Evolutionary conservation across 2,113 vertebrate species (phyloP), one percentile per base, ranked within the genome.

Genomic region (Alethe diademata): DNA sequence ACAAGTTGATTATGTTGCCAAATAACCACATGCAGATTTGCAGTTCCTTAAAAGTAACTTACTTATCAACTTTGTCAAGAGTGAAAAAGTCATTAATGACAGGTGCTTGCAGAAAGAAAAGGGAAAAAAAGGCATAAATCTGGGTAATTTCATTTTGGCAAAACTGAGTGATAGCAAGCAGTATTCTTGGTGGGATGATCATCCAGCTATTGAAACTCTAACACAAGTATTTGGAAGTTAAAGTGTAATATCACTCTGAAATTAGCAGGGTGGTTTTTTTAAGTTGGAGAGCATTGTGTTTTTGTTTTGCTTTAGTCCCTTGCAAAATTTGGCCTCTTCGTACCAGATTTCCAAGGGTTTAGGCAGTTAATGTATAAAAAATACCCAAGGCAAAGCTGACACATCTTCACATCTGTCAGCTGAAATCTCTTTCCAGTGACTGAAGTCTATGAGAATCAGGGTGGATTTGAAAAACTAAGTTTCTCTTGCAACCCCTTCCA

Each of bases 21-120:
- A 97, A 96, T 92, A 96, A 67, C 81, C 80, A 87, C 70, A 91
- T 54, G 40, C 18, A 87, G 62, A 73, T 95, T 96, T 97, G 78
- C 51, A 85, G n/a, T 91, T 91, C 19, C 54, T 92, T 89, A 89
- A 90, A 93, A 92, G 89, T 88, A 88, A 92, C 76, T 96, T 94
- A 74, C 73, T 93, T 93, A 94, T 42, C 69, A 90, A 60, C 85
- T 94, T 83, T 92, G 50, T 95, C 91, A 93, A 88, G 88, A 97
- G 82, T 70, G 66, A 78, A 60, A 61, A 53, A 53, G 35, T 89
- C 71, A 80, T 92, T 94, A 96, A 94, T 22, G 43, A 95, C 94
- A 96, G 74, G n/a, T 0, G 3, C 71, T 96, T 93, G 78, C 67
- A 95, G 88, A 86, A 92, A 61, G 29, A 72, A 89, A 74, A 84